These are phyloP conservation scores for Melanerpes aurifrons DNA, from an alignment of 2,113 vertebrate genomes.

Conservation along the genomic window DNA sequence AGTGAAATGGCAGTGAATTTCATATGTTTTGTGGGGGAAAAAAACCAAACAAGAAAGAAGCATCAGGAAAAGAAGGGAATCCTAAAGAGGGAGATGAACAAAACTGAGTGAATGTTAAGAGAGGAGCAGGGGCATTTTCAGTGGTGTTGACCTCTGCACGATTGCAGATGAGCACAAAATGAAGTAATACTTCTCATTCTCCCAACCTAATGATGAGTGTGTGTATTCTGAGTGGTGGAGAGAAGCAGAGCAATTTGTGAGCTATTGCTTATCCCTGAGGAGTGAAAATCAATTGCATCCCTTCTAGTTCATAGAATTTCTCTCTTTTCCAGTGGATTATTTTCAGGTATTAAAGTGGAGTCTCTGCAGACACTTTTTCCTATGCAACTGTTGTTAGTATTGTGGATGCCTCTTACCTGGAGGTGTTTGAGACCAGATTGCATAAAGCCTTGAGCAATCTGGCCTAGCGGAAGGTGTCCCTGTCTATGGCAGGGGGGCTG, in stretches of 20 bases:
- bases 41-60: neutral
- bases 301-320: neutral
- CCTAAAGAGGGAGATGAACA: neutral
- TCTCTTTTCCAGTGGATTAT: neutral
- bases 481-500: no score
- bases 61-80: neutral
- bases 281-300: constrained; percentile 39
- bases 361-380: neutral
- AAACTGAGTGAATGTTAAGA: neutral
- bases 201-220: neutral
- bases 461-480: no score
- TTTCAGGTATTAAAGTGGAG: neutral
- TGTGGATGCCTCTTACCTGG: neutral
- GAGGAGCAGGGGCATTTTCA: neutral
- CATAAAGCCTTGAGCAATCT: no score
- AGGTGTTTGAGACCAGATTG: no score
- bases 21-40: neutral
- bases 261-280: neutral
- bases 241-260: constrained; percentile 38
- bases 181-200: constrained; percentile 20
- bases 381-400: neutral
- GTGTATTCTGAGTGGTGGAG: neutral
- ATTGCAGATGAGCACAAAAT: constrained; percentile 36
- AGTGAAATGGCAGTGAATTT: neutral
- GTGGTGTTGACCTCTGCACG: neutral